phyloP scores from a whole-genome alignment of 2,888 invertebrate species.

The Frankliniella fusca region DNA sequence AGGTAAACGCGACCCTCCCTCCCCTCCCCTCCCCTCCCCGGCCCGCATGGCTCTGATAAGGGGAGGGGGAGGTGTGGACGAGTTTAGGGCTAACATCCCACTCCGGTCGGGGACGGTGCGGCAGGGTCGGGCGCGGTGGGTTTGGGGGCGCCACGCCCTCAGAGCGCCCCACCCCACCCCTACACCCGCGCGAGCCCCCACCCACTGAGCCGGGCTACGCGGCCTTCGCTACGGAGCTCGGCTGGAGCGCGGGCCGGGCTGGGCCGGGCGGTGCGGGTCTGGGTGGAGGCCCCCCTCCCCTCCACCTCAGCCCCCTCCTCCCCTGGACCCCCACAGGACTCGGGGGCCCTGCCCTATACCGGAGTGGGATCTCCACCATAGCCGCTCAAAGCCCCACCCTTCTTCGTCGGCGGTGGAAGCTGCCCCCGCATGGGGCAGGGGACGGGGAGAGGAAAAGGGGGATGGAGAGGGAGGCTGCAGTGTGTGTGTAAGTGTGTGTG shows the following conservation, averaged over 20 bases:
- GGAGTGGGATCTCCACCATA: background rate
- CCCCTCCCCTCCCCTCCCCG: background rate
- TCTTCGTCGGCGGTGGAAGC: background rate
- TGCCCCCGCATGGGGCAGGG: background rate
- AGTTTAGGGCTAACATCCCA: constrained; percentile 1
- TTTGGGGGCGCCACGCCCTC: background rate
- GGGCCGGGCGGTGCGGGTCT: background rate
- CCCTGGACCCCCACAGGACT: background rate
- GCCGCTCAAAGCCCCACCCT: background rate
- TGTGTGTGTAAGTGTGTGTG: too few species aligned
- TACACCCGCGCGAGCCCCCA: too few species aligned
- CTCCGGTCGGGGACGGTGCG: background rate
- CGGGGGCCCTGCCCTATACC: constrained; percentile 9
- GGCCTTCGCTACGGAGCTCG: background rate
- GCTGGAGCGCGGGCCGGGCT: background rate
- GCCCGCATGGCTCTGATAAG: constrained; percentile 12
- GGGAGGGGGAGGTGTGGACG: background rate
- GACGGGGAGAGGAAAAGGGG: too few species aligned
- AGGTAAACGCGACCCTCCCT: background rate
- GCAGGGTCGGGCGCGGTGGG: background rate
- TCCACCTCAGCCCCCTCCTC: constrained; percentile 6
- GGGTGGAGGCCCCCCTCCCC: constrained; percentile 24
- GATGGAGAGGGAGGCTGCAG: too few species aligned
- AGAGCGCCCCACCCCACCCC: background rate
- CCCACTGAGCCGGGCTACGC: too few species aligned